A percentile compares a stretch with the other conserved stretches of the same genome.
phyloP scores from a whole-genome alignment of 2,113 vertebrate species.

The Crotalus helleri region DNA sequence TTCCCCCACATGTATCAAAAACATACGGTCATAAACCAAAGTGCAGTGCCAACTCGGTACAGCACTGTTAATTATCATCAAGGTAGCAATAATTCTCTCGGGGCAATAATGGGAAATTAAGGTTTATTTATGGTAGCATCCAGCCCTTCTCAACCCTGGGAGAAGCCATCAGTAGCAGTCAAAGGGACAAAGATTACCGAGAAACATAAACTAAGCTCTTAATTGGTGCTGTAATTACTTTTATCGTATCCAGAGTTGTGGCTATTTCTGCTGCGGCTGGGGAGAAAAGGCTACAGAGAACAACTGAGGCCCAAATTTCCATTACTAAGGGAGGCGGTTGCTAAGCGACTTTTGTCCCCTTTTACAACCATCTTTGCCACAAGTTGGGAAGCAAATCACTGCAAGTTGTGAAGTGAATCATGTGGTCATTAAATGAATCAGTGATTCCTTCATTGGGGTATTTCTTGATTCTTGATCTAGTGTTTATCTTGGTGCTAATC shows the following conservation, averaged over 20 bases:
- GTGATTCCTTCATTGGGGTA: too few relatives aligned
- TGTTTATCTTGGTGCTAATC: too few relatives aligned
- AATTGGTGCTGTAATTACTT: not conserved
- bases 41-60: slow-evolving; percentile 61
- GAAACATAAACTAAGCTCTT: not conserved
- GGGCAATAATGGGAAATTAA: slow-evolving; percentile 70
- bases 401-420: not conserved
- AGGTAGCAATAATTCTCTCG: slow-evolving; percentile 40
- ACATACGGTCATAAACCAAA: slow-evolving; percentile 79
- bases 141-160: slow-evolving; percentile 20
- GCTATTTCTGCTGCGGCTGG: not conserved
- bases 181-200: slow-evolving; percentile 38
- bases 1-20: slow-evolving; percentile 56
- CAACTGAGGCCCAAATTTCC: not conserved
- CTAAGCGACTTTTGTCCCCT: not conserved
- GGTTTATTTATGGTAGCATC: slow-evolving; percentile 46
- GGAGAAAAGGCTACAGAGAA: not conserved
- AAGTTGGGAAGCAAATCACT: not conserved
- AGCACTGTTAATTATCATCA: slow-evolving; percentile 50
- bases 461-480: too few relatives aligned
- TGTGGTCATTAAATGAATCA: not conserved
- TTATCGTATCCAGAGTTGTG: not conserved
- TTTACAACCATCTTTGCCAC: not conserved
- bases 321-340: not conserved
- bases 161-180: slow-evolving; percentile 29